Evolutionary conservation across 2,797 vertebrate species (phyloP).

Genomic region (Vultur gryphus): DNA sequence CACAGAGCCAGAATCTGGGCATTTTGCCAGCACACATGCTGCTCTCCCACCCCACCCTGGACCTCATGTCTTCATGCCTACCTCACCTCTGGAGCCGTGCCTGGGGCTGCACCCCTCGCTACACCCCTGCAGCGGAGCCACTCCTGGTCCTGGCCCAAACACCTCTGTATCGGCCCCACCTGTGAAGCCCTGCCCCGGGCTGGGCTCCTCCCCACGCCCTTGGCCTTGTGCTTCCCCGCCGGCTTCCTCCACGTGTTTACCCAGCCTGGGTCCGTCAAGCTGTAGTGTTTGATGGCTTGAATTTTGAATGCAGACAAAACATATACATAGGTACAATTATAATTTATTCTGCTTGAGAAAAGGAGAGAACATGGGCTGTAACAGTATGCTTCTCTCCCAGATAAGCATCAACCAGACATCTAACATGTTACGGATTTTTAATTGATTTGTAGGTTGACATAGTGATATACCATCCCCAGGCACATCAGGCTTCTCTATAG

Average conservation of each 20-base stretch:
- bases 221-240: neutral
- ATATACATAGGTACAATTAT: neutral
- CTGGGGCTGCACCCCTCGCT: neutral
- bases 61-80: neutral
- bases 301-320: neutral
- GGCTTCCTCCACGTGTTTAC: neutral
- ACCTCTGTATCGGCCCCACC: neutral
- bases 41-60: neutral
- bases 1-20: neutral
- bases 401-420: neutral
- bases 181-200: rapidly evolving
- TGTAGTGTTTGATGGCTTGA: neutral
- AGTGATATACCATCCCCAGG: neutral
- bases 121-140: neutral
- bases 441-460: neutral
- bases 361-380: neutral
- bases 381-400: neutral
- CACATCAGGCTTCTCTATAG: neutral
- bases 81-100: neutral
- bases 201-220: neutral
- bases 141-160: neutral
- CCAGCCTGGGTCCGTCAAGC: neutral
- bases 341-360: neutral
- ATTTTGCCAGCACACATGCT: neutral
- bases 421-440: neutral